phyloP scores from a whole-genome alignment of 2,113 vertebrate species.

The Hipposideros armiger region DNA sequence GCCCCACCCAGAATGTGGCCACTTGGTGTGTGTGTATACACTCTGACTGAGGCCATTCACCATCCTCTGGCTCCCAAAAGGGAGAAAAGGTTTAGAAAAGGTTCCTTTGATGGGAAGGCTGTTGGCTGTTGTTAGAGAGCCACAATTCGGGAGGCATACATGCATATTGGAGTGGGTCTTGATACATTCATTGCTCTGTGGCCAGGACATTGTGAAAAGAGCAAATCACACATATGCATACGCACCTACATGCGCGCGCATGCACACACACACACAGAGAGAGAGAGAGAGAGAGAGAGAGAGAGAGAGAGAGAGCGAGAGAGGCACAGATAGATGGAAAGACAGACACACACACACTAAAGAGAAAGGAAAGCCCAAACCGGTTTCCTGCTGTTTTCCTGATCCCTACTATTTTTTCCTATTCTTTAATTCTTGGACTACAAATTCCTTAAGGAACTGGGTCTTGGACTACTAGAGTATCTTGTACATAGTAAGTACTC shows the following conservation, averaged over 20 bases:
- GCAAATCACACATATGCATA: not conserved
- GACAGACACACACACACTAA: not conserved
- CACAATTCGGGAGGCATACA: slow-evolving; percentile 31
- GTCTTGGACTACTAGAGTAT: not conserved
- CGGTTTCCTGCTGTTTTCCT: not conserved
- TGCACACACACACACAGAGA: not conserved
- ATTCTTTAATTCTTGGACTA: not conserved
- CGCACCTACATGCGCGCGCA: not conserved
- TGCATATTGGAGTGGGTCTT: not conserved
- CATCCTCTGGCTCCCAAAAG: not conserved
- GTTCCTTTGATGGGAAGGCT: slow-evolving; percentile 37
- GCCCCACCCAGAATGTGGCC: not conserved
- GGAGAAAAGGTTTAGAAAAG: slow-evolving; percentile 28
- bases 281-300: not conserved
- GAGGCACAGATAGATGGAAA: not conserved
- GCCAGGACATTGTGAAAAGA: not conserved
- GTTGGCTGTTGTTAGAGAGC: not conserved
- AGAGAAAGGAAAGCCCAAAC: slow-evolving; percentile 7
- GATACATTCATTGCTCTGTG: not conserved
- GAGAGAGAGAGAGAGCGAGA: not conserved
- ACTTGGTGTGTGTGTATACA: not conserved
- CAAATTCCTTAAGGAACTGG: not conserved
- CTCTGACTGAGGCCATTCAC: slow-evolving; percentile 41
- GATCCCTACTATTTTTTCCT: not conserved
- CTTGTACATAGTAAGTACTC: not conserved